Base-by-base conservation (phyloP, 2,113 vertebrate genomes). In the Hystrix brachyura region DNA sequence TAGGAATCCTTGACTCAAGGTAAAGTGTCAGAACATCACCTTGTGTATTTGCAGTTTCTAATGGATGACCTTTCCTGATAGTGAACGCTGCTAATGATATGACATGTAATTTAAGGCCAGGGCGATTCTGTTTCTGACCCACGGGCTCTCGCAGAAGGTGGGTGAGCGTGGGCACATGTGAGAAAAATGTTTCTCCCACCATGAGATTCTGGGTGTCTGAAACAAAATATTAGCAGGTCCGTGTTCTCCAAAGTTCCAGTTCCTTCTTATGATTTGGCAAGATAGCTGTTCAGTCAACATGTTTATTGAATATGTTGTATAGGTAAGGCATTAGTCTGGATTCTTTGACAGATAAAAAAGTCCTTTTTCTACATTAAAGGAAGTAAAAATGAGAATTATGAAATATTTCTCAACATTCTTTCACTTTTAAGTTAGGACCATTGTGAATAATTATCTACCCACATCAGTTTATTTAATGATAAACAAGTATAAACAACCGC, bases 381-480 rank as follows among this genome's bases (percentile, higher is more conserved):
- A 94, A 89, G 23, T 78, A 91, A 88, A 94, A 74, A 57, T 62
- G 57, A 93, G 19, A 91, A 92, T 34, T 71, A n/a, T 78, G 13
- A 74, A 74, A 46, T 59, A 43, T 80, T 71, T 17, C 78, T 92
- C 38, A 59, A 55, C 27, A 10, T 32, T 92, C 62, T 62, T 71
- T 87, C 69, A 90, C 34, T 92, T 84, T 51, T 71, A 74, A 6
- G 76, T 91, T 82, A 91, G 55, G 13, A 48, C 7, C 65, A 65
- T 32, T 46, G 46, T 74, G 64, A 86, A 86, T 89, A 38, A 53
- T 55, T 69, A 19, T 86, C 23, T 71, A 34, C 60, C 29, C 17
- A 94, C 4, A 57, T 10, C n/a, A 55, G 62, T 43, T 85, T 85
- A 69, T 90, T 95, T 94, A 80, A 55, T 84, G 53, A 38, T 57